Percentiles rank a stretch among this genome's conserved stretches.
phyloP scores from a whole-genome alignment of 2,113 vertebrate genomes.

The Tichodroma muraria region DNA sequence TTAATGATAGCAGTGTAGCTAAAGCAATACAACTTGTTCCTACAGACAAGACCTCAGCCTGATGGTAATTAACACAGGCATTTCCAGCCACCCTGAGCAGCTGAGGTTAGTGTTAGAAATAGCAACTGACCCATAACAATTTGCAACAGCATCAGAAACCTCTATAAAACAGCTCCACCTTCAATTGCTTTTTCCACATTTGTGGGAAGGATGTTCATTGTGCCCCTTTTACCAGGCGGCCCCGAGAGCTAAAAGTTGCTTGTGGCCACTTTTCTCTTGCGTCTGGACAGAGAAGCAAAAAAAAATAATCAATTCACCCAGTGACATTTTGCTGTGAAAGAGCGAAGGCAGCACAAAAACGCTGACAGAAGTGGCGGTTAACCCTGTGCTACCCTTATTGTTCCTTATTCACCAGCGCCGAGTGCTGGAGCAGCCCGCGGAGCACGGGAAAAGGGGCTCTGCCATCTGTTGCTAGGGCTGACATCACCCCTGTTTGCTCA shows the following conservation, averaged over 20 bases:
- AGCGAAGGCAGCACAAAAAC: constrained; percentile 36
- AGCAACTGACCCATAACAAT: constrained; percentile 34
- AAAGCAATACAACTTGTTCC: constrained; percentile 6
- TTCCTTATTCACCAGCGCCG: neutral
- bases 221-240: neutral
- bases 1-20: neutral
- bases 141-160: neutral
- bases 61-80: constrained; percentile 29
- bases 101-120: constrained; percentile 12
- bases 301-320: constrained; percentile 51
- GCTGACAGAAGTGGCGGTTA: constrained; percentile 52
- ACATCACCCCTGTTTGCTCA: constrained; percentile 58
- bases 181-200: neutral
- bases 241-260: constrained; percentile 40
- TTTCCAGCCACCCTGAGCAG: constrained; percentile 26
- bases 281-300: constrained; percentile 40
- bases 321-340: constrained; percentile 64
- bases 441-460: constrained; percentile 6
- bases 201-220: neutral
- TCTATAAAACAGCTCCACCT: neutral
- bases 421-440: neutral
- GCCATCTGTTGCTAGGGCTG: constrained; percentile 69
- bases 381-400: constrained; percentile 59
- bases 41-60: neutral
- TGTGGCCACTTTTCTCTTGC: constrained; percentile 44